Evolutionary conservation across 2,797 vertebrate genomes (phyloP).

Genomic region (Bucorvus abyssinicus): DNA sequence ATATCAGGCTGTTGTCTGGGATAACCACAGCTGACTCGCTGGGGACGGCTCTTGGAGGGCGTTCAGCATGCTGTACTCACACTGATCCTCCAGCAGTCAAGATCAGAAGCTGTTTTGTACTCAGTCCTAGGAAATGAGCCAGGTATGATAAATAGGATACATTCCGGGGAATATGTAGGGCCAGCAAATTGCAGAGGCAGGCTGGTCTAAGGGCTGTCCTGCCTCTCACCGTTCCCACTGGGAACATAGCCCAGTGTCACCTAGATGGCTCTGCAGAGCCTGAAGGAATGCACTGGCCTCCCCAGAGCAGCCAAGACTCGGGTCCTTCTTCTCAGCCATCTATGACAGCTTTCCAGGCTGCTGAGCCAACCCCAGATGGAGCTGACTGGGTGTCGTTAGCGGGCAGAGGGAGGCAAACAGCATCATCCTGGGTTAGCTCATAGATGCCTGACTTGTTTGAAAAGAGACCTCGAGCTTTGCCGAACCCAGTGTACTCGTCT

Average conservation of each 20-base stretch:
- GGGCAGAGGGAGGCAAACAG: neutral
- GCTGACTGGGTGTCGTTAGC: neutral
- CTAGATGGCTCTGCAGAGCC: neutral
- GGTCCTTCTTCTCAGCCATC: neutral
- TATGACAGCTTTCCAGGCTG: neutral
- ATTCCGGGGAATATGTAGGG: neutral
- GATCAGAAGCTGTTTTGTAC: constrained; percentile 17
- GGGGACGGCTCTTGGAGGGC: constrained; percentile 7
- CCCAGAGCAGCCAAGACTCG: neutral
- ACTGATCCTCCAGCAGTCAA: neutral
- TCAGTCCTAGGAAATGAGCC: constrained; percentile 11
- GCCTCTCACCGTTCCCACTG: neutral
- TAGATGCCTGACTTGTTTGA: neutral
- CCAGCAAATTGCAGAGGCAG: neutral
- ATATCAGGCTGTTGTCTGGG: neutral
- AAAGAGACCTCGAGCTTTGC: constrained; percentile 1
- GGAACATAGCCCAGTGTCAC: neutral
- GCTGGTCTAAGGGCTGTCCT: neutral
- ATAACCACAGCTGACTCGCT: neutral
- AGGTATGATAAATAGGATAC: constrained; percentile 20
- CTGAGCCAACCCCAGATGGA: neutral
- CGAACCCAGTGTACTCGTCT: neutral
- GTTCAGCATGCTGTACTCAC: neutral
- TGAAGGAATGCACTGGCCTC: neutral
- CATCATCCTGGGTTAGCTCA: neutral